Evolutionary conservation across 2,797 vertebrate genomes (phyloP), one percentile per base, ranked within the genome.

Genomic region (Cynopterus sphinx): DNA sequence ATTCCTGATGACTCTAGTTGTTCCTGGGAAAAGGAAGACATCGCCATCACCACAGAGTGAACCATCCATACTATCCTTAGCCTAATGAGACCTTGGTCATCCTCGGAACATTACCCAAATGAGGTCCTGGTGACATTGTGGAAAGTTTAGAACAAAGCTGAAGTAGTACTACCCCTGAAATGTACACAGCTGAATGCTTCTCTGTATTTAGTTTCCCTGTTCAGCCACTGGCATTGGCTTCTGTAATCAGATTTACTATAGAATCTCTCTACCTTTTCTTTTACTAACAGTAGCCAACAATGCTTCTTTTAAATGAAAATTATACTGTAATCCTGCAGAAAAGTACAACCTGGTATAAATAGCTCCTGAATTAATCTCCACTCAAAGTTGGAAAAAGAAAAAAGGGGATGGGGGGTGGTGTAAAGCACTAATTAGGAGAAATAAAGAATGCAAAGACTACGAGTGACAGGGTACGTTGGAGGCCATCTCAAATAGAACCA

Each of bases 261-360:
- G 59, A 65, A 49, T 87, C 12, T 46, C 46, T 81, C 46, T 36
- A 79, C 39, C 16, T 65, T 70, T 86, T 57, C 55, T 78, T 94
- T 94, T 75, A 90, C 53, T 84, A 92, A 95, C 85, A 74, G n/a
- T 65, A 95, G 31, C 22, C 31, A 88, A 79, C 41, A 79, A 28
- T 73, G 49, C 51, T 90, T 96, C 94, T 91, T 91, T 88, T 67
- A 51, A 65, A 53, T 79, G 65, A 95, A 90, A 97, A 75, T 78
- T 71, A 70, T 16, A 83, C 46, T 71, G 4, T 61, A 84, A 83
- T 83, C 94, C 55, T 90, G 15, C 28, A 93, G 73, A 46, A 86
- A 94, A 86, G 28, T 75, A 17, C 53, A 46, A 63, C 5, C 68
- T 59, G 8, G 41, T 82, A 0, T 73, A 74, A 79, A 73, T 88